phyloP scores from a whole-genome alignment of 2,888 invertebrate species.

The Margaritifera margaritifera region DNA sequence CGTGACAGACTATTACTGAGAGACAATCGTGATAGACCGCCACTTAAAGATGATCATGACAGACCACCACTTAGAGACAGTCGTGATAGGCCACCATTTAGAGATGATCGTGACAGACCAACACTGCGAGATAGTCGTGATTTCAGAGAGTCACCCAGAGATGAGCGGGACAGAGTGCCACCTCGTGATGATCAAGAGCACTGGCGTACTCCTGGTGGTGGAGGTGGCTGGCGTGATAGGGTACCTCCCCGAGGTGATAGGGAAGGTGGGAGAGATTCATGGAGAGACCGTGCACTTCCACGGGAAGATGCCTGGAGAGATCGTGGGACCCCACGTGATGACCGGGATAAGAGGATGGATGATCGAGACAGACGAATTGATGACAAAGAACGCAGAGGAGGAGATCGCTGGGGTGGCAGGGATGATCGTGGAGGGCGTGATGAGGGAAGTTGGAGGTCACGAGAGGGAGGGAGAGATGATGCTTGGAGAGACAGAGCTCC shows the following conservation, averaged over 20 bases:
- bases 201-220: slow-evolving; percentile 19
- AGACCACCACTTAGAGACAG: slow-evolving; percentile 22
- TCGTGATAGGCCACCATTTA: slow-evolving; percentile 29
- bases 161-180: slow-evolving; percentile 13
- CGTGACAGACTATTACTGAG: slow-evolving; percentile 28
- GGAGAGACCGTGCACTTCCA: slow-evolving; percentile 24
- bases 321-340: slow-evolving; percentile 6
- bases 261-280: slow-evolving; percentile 27
- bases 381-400: slow-evolving; percentile 16
- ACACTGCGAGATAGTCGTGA: slow-evolving; percentile 27
- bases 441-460: slow-evolving; percentile 21
- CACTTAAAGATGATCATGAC: slow-evolving; percentile 25
- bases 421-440: slow-evolving; percentile 14
- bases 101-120: slow-evolving; percentile 19
- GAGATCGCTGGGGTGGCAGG: slow-evolving; percentile 1
- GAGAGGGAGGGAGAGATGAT: slow-evolving; percentile 21
- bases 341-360: slow-evolving; percentile 13
- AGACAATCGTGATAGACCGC: slow-evolving; percentile 31
- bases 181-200: slow-evolving; percentile 23
- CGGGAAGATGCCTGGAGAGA: slow-evolving; percentile 21
- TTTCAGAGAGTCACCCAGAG: slow-evolving; percentile 16
- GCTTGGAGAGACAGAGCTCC: slow-evolving; percentile 10
- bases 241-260: slow-evolving; percentile 19
- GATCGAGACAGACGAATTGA: slow-evolving; percentile 32
- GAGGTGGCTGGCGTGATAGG: slow-evolving; percentile 12